Evolutionary conservation across 2,797 vertebrate genomes (phyloP).

Genomic region (Schizopygopsis malacanthus): DNA sequence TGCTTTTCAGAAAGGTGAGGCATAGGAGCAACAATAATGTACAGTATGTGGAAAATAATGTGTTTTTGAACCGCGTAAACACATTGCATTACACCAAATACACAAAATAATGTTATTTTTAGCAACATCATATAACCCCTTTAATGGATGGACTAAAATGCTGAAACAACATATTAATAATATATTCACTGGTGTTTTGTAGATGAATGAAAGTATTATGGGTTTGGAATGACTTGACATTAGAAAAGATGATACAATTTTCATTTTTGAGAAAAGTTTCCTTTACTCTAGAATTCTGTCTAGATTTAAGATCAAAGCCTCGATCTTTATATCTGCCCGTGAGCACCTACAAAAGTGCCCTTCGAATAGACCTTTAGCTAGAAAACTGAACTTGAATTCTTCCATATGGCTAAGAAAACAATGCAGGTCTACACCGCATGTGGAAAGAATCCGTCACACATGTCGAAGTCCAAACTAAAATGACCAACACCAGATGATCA

Average conservation of each 20-base stretch:
- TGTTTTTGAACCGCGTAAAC: too few relatives aligned
- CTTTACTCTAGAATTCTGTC: not conserved
- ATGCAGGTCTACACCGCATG: slow-evolving; percentile 13
- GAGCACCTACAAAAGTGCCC: not conserved
- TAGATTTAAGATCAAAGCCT: not conserved
- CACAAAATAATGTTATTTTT: too few relatives aligned
- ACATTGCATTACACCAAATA: too few relatives aligned
- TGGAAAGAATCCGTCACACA: slow-evolving; percentile 48
- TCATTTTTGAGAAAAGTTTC: not conserved
- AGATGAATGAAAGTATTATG: not conserved
- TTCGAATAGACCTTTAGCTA: not conserved
- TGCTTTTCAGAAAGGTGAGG: too few relatives aligned
- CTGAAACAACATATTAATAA: not conserved
- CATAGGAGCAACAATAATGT: too few relatives aligned
- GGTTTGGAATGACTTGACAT: not conserved
- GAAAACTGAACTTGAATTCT: slow-evolving; percentile 2
- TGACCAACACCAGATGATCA: not conserved
- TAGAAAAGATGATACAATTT: not conserved
- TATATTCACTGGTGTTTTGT: not conserved
- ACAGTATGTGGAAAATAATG: too few relatives aligned
- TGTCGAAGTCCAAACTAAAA: slow-evolving; percentile 19
- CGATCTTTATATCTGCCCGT: not conserved
- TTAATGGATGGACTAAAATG: not conserved
- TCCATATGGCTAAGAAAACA: slow-evolving; percentile 41
- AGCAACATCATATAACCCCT: too few relatives aligned